A percentile compares a stretch with the other conserved stretches of the same genome.
Conservation (phyloP, 2,888 invertebrate genomes). For the Drepana falcataria region DNA sequence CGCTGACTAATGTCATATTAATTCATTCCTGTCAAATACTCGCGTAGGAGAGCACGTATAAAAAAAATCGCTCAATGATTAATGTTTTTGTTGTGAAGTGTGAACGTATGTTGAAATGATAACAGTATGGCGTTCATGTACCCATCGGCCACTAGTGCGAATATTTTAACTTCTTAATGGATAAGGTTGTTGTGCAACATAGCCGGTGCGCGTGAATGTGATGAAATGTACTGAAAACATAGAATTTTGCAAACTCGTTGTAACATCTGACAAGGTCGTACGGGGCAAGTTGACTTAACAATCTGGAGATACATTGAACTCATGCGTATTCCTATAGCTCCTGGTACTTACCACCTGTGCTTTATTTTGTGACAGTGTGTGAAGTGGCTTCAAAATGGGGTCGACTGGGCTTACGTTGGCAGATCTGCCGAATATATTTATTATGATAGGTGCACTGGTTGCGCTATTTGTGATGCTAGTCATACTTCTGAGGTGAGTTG, state of each 20-base stretch:
- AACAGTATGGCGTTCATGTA: conserved; percentile 29
- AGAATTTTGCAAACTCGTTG: conserved; percentile 36
- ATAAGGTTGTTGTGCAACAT: conserved; percentile 39
- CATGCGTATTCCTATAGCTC: conserved; percentile 40
- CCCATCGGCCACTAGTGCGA: conserved; percentile 21
- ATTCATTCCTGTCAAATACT: conserved; percentile 17
- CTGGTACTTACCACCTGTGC: conserved; percentile 31
- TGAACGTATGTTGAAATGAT: conserved; percentile 35
- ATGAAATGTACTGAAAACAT: conserved; percentile 33
- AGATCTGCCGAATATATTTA: conserved; percentile 86
- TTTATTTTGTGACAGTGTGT: conserved; percentile 39
- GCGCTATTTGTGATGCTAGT: conserved; percentile 87
- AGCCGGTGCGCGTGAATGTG: conserved; percentile 21
- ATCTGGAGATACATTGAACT: conserved; percentile 42
- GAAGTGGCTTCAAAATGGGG: conserved; percentile 44
- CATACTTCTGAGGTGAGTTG: conserved; percentile 84
- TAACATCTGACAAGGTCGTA: conserved; percentile 39
- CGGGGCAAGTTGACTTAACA: conserved; percentile 36
- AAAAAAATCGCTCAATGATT: conserved; percentile 55
- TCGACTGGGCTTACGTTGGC: conserved; percentile 81
- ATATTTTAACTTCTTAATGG: conserved; percentile 34
- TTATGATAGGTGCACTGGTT: conserved; percentile 84
- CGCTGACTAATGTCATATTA: too few species aligned
- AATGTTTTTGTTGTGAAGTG: conserved; percentile 66
- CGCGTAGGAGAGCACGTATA: conserved; percentile 31